phyloP scores from a whole-genome alignment of 2,113 vertebrate species.

The Platichthys stellatus region DNA sequence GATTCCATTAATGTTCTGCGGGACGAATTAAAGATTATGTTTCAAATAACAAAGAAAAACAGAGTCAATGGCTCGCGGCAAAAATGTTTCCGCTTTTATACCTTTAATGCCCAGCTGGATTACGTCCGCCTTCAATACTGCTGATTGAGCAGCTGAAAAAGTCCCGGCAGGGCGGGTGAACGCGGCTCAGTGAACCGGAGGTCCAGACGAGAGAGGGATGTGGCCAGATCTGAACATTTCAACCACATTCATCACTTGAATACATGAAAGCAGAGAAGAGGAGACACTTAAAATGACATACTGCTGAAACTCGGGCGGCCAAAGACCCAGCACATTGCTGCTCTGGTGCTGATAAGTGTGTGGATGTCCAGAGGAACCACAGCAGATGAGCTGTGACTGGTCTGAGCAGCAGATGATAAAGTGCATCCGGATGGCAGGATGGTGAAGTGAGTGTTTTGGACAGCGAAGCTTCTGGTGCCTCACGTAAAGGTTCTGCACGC shows the following conservation, averaged over 20 bases:
- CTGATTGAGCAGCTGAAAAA: conserved; percentile 50
- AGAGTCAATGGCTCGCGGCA: conserved; percentile 35
- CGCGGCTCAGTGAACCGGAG: conserved; percentile 28
- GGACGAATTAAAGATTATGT: conserved; percentile 38
- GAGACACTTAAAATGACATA: conserved; percentile 51
- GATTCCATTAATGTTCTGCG: conserved; percentile 4
- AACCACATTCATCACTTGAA: conserved; percentile 54
- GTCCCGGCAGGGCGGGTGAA: background rate
- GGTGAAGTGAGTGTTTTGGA: conserved; percentile 18
- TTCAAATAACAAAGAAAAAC: conserved; percentile 42
- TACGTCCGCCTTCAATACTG: conserved; percentile 30
- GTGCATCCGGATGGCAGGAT: conserved; percentile 8
- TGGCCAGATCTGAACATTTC: conserved; percentile 27
- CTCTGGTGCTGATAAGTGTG: conserved; percentile 51
- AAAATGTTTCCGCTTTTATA: conserved; percentile 36
- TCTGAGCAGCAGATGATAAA: conserved; percentile 46
- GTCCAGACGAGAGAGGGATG: conserved; percentile 11
- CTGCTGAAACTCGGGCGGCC: conserved; percentile 37
- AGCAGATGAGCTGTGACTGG: conserved; percentile 54
- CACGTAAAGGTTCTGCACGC: conserved; percentile 3
- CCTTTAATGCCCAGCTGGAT: conserved; percentile 53
- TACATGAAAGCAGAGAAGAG: conserved; percentile 31
- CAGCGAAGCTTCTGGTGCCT: conserved; percentile 33
- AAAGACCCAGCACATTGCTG: conserved; percentile 29
- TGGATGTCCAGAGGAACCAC: conserved; percentile 49